A percentile compares a stretch with the other conserved stretches of the same genome.
Evolutionary conservation across 2,113 vertebrate genomes (phyloP).

Genomic region (Eudorcas thomsonii): DNA sequence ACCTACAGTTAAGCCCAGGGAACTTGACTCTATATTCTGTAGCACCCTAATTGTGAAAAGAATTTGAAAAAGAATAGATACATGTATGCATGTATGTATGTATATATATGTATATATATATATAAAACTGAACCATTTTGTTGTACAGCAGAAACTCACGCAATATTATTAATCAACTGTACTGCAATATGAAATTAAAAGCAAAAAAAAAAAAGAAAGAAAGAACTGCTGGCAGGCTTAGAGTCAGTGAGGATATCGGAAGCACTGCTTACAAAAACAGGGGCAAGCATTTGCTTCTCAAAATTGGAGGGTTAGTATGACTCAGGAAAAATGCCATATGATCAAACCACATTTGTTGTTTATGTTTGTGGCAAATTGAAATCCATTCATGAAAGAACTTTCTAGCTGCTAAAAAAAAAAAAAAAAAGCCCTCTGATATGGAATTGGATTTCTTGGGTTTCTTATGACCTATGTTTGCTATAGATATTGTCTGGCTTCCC

Average conservation of each 20-base stretch:
- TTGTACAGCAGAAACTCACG: background rate
- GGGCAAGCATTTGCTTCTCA: background rate
- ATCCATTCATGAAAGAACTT: background rate
- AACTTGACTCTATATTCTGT: background rate
- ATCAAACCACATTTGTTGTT: background rate
- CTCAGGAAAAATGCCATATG: background rate
- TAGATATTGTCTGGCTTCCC: background rate
- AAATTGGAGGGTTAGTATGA: background rate
- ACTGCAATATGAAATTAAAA: background rate
- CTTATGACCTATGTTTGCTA: background rate
- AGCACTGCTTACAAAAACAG: background rate
- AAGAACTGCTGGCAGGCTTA: background rate
- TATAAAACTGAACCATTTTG: background rate
- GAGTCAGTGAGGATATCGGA: background rate
- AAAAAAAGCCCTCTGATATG: background rate
- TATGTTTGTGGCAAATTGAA: background rate
- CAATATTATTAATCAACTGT: background rate
- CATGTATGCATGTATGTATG: background rate
- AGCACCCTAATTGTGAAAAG: background rate
- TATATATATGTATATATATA: rapidly evolving
- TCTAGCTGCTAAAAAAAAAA: background rate
- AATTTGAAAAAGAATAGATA: background rate
- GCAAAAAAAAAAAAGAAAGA: background rate
- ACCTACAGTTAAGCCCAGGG: background rate
- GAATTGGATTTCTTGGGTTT: background rate